Evolutionary conservation across 2,888 invertebrate species (phyloP).

Genomic region (Alviniconcha strummeri): DNA sequence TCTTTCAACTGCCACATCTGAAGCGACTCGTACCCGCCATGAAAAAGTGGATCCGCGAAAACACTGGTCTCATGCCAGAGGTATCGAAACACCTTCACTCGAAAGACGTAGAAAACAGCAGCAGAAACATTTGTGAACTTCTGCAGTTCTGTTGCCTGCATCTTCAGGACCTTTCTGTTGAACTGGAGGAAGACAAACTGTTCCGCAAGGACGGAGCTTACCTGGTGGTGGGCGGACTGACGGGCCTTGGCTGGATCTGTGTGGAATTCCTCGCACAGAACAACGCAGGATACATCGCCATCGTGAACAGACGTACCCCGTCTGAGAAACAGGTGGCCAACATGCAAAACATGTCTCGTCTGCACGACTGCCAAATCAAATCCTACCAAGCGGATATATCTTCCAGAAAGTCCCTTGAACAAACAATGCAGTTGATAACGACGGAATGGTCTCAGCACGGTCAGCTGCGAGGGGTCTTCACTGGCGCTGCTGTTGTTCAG

Average conservation of each 20-base stretch:
- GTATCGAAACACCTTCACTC: conserved; percentile 18
- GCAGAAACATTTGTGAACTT: too few relatives aligned
- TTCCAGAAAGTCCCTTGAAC: conserved; percentile 39
- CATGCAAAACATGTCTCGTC: conserved; percentile 36
- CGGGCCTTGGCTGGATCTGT: conserved; percentile 59
- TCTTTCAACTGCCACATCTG: conserved; percentile 27
- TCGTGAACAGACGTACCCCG: conserved; percentile 48
- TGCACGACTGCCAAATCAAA: conserved; percentile 40
- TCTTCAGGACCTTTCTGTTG: conserved; percentile 26
- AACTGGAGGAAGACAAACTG: conserved; percentile 23
- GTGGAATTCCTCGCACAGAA: conserved; percentile 45
- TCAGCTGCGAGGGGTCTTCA: conserved; percentile 55
- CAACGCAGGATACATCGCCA: conserved; percentile 49
- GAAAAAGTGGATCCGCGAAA: conserved; percentile 26
- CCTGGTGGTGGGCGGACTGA: conserved; percentile 57
- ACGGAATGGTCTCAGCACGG: conserved; percentile 5
- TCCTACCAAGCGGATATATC: conserved; percentile 49
- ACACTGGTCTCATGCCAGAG: conserved; percentile 13
- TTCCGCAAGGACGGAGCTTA: conserved; percentile 49
- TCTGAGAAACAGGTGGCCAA: conserved; percentile 38
- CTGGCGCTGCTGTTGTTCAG: conserved; percentile 54
- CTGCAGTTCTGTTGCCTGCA: too few relatives aligned
- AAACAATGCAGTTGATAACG: background rate
- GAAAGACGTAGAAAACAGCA: too few relatives aligned
- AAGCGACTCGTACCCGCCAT: conserved; percentile 4